phyloP scores from a whole-genome alignment of 2,888 invertebrate species.

The Drosophila mimetica region DNA sequence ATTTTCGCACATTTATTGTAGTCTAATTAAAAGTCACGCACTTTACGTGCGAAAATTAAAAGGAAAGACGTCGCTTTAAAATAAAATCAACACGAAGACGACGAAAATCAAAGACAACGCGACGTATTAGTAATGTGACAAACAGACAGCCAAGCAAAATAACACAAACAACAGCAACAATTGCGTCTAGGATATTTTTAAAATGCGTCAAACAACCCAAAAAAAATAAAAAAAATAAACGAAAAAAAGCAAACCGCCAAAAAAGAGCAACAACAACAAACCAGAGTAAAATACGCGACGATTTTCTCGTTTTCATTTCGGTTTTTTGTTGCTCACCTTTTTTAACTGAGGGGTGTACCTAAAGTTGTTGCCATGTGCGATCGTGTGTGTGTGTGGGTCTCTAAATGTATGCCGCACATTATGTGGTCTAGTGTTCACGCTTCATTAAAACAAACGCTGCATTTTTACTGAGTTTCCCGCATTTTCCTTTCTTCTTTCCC shows the following conservation, averaged over 20 bases:
- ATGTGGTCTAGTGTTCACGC: conserved; percentile 79
- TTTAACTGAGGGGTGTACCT: conserved; percentile 52
- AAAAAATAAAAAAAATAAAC: neutral
- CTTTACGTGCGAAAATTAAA: conserved; percentile 62
- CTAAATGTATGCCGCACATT: conserved; percentile 75
- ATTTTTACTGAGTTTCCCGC: conserved; percentile 49
- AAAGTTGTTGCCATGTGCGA: conserved; percentile 48
- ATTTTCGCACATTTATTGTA: conserved; percentile 60
- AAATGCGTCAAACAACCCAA: conserved; percentile 67
- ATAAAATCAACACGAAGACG: conserved; percentile 17
- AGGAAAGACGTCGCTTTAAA: conserved; percentile 13
- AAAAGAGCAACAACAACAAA: conserved; percentile 44
- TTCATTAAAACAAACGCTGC: conserved; percentile 68
- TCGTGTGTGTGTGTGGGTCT: conserved; percentile 35
- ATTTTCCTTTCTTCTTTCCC: conserved; percentile 43
- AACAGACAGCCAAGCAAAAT: conserved; percentile 33
- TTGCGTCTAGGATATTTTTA: conserved; percentile 74
- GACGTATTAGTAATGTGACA: conserved; percentile 70
- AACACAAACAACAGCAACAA: conserved; percentile 49
- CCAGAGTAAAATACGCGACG: conserved; percentile 49
- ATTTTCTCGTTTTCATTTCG: conserved; percentile 50
- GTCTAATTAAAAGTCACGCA: conserved; percentile 74
- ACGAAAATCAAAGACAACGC: conserved; percentile 60
- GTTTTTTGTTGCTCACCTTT: conserved; percentile 27
- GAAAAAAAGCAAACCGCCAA: conserved; percentile 13